A percentile compares a stretch with the other conserved stretches of the same genome.
Conservation (phyloP, 2,113 vertebrate species). For the Anguilla japonica region DNA sequence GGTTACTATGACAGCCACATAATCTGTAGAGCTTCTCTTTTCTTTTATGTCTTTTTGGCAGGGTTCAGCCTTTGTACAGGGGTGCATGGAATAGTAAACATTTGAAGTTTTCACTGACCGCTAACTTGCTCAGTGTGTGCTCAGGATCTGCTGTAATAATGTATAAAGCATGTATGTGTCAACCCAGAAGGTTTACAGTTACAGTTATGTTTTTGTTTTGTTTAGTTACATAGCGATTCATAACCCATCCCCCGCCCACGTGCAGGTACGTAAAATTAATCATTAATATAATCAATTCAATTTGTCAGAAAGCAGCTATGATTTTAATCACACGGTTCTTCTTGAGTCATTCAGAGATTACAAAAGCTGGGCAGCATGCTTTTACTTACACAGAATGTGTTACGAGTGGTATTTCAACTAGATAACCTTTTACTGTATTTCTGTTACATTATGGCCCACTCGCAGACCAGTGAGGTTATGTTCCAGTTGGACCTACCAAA, state of each 20-base stretch:
- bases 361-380: not conserved
- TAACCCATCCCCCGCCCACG: not conserved
- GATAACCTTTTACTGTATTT: not conserved
- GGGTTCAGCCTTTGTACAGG: not conserved
- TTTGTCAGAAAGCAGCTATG: too few species aligned
- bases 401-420: not conserved
- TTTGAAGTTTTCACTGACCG: not conserved
- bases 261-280: not conserved
- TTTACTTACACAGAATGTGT: not conserved
- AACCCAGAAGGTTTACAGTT: not conserved
- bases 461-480: constrained; percentile 3
- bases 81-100: not conserved
- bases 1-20: not conserved
- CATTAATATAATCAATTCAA: too few species aligned
- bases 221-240: not conserved
- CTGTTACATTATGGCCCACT: not conserved
- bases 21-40: too few species aligned
- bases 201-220: not conserved
- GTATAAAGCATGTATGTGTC: not conserved
- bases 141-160: not conserved
- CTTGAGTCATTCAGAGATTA: too few species aligned
- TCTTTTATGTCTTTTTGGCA: not conserved
- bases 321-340: too few species aligned
- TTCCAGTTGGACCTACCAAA: constrained; percentile 14
- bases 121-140: not conserved